Conservation (phyloP, 2,888 invertebrate species). For the Phlogophora meticulosa region DNA sequence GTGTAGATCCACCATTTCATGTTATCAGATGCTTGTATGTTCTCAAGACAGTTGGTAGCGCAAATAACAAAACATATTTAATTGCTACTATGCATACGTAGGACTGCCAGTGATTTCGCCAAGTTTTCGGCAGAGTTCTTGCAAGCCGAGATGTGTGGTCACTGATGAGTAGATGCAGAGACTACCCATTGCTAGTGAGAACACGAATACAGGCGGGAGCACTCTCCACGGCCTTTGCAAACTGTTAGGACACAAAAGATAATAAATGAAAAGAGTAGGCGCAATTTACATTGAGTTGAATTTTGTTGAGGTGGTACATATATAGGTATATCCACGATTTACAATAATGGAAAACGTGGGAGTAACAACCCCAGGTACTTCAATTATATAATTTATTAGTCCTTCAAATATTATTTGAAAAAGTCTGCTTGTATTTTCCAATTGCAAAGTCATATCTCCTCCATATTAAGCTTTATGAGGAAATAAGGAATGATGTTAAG, state of each 20-base stretch:
- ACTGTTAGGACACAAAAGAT: conserved; percentile 63
- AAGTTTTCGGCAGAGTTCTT: conserved; percentile 83
- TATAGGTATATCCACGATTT: too few species aligned
- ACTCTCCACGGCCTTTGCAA: conserved; percentile 86
- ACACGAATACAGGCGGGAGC: conserved; percentile 81
- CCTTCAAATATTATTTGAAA: too few species aligned
- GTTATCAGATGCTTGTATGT: not conserved
- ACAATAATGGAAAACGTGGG: too few species aligned
- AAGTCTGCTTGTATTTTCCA: too few species aligned
- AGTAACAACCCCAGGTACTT: too few species aligned
- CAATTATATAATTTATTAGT: too few species aligned
- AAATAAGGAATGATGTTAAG: too few species aligned
- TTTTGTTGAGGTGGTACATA: not conserved
- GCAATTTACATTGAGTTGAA: conserved; percentile 2
- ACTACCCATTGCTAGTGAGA: conserved; percentile 82
- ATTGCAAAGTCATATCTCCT: too few species aligned
- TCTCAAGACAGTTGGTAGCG: not conserved
- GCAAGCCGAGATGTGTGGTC: conserved; percentile 81
- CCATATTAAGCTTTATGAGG: too few species aligned
- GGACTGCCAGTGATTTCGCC: conserved; percentile 82
- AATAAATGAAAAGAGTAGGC: not conserved
- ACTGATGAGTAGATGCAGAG: conserved; percentile 82
- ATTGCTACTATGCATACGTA: conserved; percentile 72
- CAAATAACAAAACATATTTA: not conserved
- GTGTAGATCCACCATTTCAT: not conserved